A percentile compares a stretch with the other conserved stretches of the same genome.
Evolutionary conservation across 2,797 vertebrate genomes (phyloP).

Genomic region (Meda fulgida): DNA sequence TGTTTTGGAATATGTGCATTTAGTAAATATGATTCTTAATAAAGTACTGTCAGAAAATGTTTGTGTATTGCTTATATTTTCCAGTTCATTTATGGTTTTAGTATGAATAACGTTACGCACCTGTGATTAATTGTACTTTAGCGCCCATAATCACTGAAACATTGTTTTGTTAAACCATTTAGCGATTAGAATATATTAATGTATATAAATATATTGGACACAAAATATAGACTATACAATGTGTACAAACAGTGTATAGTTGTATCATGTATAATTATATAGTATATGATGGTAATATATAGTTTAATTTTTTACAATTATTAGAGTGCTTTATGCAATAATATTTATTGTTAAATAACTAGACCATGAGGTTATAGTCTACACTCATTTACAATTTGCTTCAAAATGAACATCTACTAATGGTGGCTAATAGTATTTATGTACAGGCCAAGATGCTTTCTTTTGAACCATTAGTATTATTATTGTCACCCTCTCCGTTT

Average conservation of each 20-base stretch:
- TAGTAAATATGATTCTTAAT: conserved; percentile 39
- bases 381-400: background rate
- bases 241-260: background rate
- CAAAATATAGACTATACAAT: background rate
- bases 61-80: background rate
- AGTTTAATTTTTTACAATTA: no score
- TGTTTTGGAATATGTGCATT: conserved; percentile 32
- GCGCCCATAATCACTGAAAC: background rate
- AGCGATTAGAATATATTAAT: background rate
- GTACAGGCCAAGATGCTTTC: background rate
- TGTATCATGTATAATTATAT: no score
- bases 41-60: conserved; percentile 14
- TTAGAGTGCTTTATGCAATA: background rate
- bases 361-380: background rate
- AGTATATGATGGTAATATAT: no score
- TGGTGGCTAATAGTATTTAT: background rate
- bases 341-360: background rate
- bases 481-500: background rate
- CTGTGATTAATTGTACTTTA: background rate
- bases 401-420: background rate
- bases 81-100: background rate
- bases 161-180: background rate
- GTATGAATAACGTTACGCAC: background rate
- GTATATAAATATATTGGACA: background rate
- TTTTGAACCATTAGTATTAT: background rate